Percentiles rank a stretch among this genome's conserved stretches.
Evolutionary conservation across 2,113 vertebrate genomes (phyloP).

Genomic region (Nothoprocta pentlandii): DNA sequence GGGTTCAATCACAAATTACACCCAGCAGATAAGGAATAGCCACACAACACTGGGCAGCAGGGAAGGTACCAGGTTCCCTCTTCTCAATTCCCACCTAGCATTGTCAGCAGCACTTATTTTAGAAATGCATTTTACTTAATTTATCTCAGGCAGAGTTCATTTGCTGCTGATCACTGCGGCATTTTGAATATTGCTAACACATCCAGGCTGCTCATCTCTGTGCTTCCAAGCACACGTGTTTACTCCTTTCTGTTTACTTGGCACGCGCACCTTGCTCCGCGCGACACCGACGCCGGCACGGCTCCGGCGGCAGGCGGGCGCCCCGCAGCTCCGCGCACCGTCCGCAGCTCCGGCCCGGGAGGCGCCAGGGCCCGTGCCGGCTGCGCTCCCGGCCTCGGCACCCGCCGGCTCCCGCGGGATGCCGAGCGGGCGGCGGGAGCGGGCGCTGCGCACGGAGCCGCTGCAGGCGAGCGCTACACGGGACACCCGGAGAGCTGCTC

Average conservation of each 20-base stretch:
- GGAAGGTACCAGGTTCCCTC: neutral
- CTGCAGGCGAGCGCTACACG: accelerated
- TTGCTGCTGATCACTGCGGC: neutral
- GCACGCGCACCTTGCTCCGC: neutral
- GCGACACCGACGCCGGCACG: neutral
- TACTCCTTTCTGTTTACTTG: neutral
- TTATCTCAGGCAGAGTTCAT: neutral
- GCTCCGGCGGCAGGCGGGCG: neutral
- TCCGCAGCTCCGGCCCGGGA: too few species aligned
- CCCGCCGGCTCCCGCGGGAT: neutral
- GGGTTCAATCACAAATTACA: neutral
- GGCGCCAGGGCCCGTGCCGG: neutral
- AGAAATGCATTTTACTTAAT: neutral
- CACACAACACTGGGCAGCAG: neutral
- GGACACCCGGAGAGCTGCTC: neutral
- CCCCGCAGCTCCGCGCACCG: neutral
- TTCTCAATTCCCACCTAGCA: neutral
- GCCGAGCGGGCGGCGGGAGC: neutral
- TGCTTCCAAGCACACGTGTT: neutral
- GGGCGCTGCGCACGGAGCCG: neutral
- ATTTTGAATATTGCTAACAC: neutral
- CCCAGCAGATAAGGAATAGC: neutral
- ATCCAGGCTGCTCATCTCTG: accelerated
- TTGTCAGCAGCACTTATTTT: neutral
- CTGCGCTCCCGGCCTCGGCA: neutral